Evolutionary conservation across 2,888 invertebrate genomes (phyloP).

Genomic region (Macrophya alboannulata): DNA sequence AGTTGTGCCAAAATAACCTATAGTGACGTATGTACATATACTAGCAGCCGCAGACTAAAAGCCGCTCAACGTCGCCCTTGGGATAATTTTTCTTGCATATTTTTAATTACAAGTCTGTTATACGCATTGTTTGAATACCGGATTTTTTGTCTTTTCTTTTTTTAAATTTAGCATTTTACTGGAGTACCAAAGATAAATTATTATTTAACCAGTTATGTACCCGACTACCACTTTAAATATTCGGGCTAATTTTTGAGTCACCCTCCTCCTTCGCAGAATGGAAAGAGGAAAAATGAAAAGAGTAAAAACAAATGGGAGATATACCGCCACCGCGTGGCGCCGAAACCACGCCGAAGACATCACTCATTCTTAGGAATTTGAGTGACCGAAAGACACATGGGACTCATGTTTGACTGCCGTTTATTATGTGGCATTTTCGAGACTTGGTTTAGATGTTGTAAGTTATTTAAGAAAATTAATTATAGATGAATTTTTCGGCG

Average conservation of each 20-base stretch:
- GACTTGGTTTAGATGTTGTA: background rate
- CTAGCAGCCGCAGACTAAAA: background rate
- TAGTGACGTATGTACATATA: conserved; percentile 19
- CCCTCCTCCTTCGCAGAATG: conserved; percentile 18
- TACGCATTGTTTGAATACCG: background rate
- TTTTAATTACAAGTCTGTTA: background rate
- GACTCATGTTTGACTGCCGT: conserved; percentile 4
- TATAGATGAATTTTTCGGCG: background rate
- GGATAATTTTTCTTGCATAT: background rate
- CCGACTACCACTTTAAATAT: background rate
- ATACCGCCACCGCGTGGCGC: conserved; percentile 25
- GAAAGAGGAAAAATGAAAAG: background rate
- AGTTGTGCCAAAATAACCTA: conserved; percentile 12
- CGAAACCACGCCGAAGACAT: conserved; percentile 23
- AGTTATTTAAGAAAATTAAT: background rate
- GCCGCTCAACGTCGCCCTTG: background rate
- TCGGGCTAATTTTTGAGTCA: conserved; percentile 25
- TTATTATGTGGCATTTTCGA: background rate
- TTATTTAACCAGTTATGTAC: background rate
- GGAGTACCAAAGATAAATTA: background rate
- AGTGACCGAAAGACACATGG: conserved; percentile 32
- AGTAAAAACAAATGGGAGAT: background rate
- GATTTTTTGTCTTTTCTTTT: background rate
- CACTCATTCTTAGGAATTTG: conserved; percentile 40
- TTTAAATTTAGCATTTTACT: background rate